Evolutionary conservation across 2,797 vertebrate species (phyloP).

Genomic region (Gouania willdenowi): DNA sequence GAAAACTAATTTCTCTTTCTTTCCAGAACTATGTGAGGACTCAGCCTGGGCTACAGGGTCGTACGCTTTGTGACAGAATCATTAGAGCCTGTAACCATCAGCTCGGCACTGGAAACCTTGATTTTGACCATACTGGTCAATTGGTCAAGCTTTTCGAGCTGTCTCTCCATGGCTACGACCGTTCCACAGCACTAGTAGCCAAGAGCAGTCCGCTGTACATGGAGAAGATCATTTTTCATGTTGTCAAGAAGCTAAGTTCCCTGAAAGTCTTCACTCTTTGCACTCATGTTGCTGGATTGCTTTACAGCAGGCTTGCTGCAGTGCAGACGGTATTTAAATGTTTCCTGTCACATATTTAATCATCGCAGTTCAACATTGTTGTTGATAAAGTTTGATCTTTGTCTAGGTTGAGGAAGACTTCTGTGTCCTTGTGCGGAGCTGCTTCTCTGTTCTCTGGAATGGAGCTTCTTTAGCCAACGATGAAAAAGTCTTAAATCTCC

Average conservation of each 20-base stretch:
- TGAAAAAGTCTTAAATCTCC: constrained; percentile 9
- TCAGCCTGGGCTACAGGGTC: constrained; percentile 48
- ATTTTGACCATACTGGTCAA: constrained; percentile 41
- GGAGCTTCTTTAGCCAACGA: constrained; percentile 35
- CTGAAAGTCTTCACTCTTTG: constrained; percentile 28
- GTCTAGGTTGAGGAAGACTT: constrained; percentile 72
- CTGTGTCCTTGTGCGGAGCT: constrained; percentile 60
- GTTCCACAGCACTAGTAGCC: constrained; percentile 16
- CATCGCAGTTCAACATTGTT: background rate
- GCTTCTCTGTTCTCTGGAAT: constrained; percentile 83
- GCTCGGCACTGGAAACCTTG: constrained; percentile 54
- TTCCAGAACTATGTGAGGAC: constrained; percentile 41
- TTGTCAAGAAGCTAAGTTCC: constrained; percentile 74
- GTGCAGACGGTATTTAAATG: constrained; percentile 51
- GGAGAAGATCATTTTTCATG: constrained; percentile 88
- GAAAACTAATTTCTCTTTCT: background rate
- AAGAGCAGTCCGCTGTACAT: constrained; percentile 81
- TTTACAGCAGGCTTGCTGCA: constrained; percentile 68
- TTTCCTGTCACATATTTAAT: too few relatives aligned
- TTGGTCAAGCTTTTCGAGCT: constrained; percentile 78
- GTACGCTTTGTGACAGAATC: constrained; percentile 76
- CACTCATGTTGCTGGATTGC: constrained; percentile 62
- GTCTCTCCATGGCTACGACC: constrained; percentile 73
- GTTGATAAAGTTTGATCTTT: background rate
- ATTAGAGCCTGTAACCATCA: constrained; percentile 83